A percentile compares a stretch with the other conserved stretches of the same genome.
Evolutionary conservation across 2,113 vertebrate species (phyloP).

Genomic region (Lepisosteus oculatus): DNA sequence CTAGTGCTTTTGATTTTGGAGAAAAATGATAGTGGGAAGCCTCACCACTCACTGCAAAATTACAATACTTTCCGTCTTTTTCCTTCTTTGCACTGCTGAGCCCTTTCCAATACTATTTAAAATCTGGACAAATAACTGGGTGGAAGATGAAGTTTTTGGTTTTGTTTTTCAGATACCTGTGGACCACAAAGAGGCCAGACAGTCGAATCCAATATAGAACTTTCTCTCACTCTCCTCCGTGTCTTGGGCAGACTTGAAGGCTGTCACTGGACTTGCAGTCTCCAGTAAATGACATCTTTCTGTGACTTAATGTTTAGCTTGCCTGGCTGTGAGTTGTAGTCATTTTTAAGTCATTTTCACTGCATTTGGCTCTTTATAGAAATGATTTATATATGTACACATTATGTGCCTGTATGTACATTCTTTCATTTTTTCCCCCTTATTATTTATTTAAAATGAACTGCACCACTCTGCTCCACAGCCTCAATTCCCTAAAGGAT

Average conservation of each 20-base stretch:
- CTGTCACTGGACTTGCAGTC: constrained; percentile 44
- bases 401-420: too few relatives aligned
- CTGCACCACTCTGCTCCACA: neutral
- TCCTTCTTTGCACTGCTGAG: constrained; percentile 30
- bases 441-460: constrained; percentile 10
- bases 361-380: constrained; percentile 21
- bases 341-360: constrained; percentile 27
- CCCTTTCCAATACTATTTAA: constrained; percentile 17
- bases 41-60: constrained; percentile 16
- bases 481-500: constrained; percentile 7
- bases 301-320: constrained; percentile 42
- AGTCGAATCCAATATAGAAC: constrained; percentile 39
- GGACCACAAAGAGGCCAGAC: constrained; percentile 19
- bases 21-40: constrained; percentile 24
- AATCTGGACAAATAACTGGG: constrained; percentile 34
- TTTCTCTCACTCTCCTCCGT: constrained; percentile 34
- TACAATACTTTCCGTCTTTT: constrained; percentile 28
- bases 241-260: constrained; percentile 27
- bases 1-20: neutral
- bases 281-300: constrained; percentile 52
- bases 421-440: constrained; percentile 15
- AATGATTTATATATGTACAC: neutral
- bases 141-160: constrained; percentile 11
- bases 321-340: constrained; percentile 24
- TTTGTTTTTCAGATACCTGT: constrained; percentile 34